phyloP scores from a whole-genome alignment of 2,113 vertebrate genomes.

The Calyptommatus sinebrachiatus region DNA sequence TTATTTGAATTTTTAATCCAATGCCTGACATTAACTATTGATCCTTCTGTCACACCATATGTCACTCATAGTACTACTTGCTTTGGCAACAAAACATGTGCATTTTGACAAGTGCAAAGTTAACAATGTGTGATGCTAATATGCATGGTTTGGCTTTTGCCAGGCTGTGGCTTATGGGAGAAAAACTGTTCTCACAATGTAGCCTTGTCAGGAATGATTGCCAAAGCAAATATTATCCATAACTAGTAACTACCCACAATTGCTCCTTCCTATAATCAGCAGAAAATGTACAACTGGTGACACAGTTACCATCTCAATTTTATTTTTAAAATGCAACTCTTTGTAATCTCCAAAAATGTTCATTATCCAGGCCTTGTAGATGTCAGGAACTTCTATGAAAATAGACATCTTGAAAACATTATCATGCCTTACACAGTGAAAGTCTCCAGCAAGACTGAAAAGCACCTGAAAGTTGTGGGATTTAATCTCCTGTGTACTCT shows the following conservation, averaged over 20 bases:
- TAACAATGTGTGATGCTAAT: slow-evolving; percentile 14
- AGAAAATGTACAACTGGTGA: no score
- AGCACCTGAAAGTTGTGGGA: not conserved
- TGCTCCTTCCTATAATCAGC: not conserved
- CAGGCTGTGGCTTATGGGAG: not conserved
- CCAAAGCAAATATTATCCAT: not conserved
- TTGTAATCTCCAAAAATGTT: not conserved
- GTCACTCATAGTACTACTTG: slow-evolving; percentile 4
- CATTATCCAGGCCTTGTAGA: not conserved
- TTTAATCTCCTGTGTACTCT: not conserved
- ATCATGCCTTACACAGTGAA: not conserved
- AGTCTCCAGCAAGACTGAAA: not conserved
- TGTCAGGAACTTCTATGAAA: not conserved
- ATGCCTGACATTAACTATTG: not conserved
- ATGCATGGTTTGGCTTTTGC: slow-evolving; percentile 3
- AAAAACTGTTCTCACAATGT: not conserved
- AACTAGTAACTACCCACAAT: not conserved
- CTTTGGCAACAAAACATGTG: slow-evolving; percentile 7
- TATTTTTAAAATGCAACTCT: not conserved
- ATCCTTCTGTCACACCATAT: slow-evolving; percentile 17
- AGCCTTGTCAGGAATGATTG: not conserved
- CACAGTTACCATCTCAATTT: not conserved
- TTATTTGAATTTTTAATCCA: not conserved
- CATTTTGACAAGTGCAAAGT: slow-evolving; percentile 17
- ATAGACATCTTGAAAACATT: not conserved